Percentiles rank a stretch among this genome's conserved stretches.
Evolutionary conservation across 2,797 vertebrate genomes (phyloP).

Genomic region (Pygocentrus nattereri): DNA sequence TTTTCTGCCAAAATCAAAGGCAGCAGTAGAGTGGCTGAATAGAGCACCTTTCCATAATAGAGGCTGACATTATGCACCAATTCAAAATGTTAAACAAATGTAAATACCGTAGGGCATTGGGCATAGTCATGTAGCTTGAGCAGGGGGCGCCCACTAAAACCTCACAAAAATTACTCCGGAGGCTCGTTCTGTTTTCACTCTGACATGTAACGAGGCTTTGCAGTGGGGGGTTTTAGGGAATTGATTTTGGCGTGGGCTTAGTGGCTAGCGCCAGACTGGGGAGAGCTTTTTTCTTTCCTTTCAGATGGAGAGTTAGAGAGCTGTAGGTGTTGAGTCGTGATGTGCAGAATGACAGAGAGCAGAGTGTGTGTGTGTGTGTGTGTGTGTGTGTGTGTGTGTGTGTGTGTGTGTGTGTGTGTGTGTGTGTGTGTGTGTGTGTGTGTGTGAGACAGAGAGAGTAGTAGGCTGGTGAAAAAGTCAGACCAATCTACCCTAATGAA

Average conservation of each 20-base stretch:
- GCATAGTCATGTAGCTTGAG: conserved; percentile 5
- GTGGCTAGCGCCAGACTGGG: conserved; percentile 48
- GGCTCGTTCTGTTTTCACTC: not conserved
- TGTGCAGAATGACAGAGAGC: conserved; percentile 32
- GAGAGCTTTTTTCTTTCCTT: conserved; percentile 45
- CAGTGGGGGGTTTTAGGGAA: conserved; percentile 48
- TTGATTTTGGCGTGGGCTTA: conserved; percentile 60
- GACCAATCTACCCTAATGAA: not conserved
- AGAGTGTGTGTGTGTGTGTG: not conserved
- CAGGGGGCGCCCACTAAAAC: not conserved
- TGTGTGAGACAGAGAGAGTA: not conserved
- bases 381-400: not conserved
- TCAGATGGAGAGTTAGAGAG: conserved; percentile 53
- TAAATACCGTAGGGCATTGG: not conserved
- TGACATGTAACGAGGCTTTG: conserved; percentile 28
- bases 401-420: not conserved
- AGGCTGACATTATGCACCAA: not conserved
- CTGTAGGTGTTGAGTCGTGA: conserved; percentile 63
- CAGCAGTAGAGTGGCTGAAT: no score
- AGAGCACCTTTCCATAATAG: not conserved
- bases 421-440: not conserved
- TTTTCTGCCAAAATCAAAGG: not conserved
- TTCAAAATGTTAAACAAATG: not conserved
- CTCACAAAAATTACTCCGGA: not conserved
- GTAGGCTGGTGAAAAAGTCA: not conserved